phyloP scores from a whole-genome alignment of 2,797 vertebrate species.

The Parotocinclus haroldoi region DNA sequence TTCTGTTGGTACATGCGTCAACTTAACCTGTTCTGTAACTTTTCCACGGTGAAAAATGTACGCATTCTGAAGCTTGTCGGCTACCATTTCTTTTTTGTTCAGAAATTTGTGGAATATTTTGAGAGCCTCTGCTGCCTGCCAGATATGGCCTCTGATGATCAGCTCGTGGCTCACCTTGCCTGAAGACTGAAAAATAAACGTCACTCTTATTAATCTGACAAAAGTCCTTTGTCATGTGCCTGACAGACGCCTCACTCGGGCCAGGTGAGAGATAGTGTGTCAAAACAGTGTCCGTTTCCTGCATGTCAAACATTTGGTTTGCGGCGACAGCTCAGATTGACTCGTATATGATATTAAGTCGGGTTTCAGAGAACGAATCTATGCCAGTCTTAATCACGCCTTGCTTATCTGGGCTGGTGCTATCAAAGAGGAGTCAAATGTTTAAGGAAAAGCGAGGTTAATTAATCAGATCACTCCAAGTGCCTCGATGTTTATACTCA shows the following conservation, averaged over 20 bases:
- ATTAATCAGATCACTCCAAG: slow-evolving; percentile 12
- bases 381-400: background rate
- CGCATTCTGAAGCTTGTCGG: background rate
- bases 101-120: slow-evolving; percentile 36
- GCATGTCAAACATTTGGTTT: slow-evolving; percentile 37
- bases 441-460: background rate
- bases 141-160: slow-evolving; percentile 41
- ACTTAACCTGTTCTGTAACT: slow-evolving; percentile 8
- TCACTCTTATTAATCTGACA: slow-evolving; percentile 51
- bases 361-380: background rate
- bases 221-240: slow-evolving; percentile 50
- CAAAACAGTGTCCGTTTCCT: slow-evolving; percentile 38
- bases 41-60: background rate
- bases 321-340: slow-evolving; percentile 38
- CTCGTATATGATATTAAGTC: slow-evolving; percentile 11
- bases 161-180: slow-evolving; percentile 52
- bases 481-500: slow-evolving; percentile 19
- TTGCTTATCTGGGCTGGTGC: background rate
- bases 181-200: slow-evolving; percentile 49
- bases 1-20: background rate
- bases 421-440: background rate
- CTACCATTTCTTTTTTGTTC: background rate
- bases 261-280: slow-evolving; percentile 41
- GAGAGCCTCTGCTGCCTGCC: slow-evolving; percentile 30
- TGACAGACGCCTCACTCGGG: slow-evolving; percentile 40